Percentiles rank a stretch among this genome's conserved stretches.
Evolutionary conservation across 2,113 vertebrate species (phyloP).

Genomic region (Cranoglanis bouderius): DNA sequence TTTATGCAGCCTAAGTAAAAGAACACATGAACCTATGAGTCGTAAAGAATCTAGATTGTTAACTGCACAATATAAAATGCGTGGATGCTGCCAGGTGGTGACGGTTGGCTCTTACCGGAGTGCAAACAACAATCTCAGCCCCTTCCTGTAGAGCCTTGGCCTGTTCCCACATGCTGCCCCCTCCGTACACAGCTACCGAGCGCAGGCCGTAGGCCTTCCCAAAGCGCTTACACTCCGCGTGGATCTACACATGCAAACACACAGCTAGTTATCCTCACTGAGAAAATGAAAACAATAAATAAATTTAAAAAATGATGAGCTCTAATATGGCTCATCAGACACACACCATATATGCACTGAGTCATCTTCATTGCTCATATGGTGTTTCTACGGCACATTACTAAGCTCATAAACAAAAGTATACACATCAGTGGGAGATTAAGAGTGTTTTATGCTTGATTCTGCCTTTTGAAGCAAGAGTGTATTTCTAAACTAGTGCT

Average conservation of each 20-base stretch:
- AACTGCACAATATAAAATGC: background rate
- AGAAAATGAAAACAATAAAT: background rate
- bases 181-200: conserved; percentile 95
- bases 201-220: conserved; percentile 96
- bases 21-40: background rate
- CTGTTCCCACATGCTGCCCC: conserved; percentile 99
- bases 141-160: conserved; percentile 98
- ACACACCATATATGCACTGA: background rate
- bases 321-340: background rate
- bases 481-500: background rate
- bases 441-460: background rate
- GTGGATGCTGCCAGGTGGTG: background rate
- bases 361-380: background rate
- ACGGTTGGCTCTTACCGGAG: conserved; percentile 81
- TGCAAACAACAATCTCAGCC: conserved; percentile 98
- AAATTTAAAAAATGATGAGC: background rate
- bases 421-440: background rate
- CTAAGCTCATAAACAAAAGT: background rate
- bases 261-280: background rate
- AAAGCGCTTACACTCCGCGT: conserved; percentile 96
- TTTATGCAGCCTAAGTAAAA: background rate
- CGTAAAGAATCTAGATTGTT: background rate
- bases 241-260: conserved; percentile 76
- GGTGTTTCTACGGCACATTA: background rate
- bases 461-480: background rate